Evolutionary conservation across 1,140 invertebrate species (phyloP).

Genomic region (Triops cancriformis): DNA sequence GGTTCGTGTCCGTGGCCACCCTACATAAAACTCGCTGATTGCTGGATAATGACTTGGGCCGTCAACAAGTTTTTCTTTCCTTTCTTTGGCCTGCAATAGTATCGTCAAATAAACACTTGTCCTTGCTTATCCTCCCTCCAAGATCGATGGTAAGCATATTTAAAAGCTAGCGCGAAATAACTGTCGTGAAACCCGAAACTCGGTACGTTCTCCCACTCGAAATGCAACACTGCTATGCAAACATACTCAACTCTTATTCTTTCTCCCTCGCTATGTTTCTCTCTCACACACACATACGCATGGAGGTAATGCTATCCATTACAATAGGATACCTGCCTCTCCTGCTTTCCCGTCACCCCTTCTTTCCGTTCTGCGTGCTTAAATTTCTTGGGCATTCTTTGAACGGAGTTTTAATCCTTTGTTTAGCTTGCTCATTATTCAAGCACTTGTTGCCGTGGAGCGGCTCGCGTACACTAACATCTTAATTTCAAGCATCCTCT

Average conservation of each 20-base stretch:
- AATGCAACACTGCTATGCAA: neutral
- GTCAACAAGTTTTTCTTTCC: neutral
- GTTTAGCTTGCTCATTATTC: neutral
- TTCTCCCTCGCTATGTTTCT: too few relatives aligned
- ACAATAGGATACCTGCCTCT: slow-evolving; percentile 2
- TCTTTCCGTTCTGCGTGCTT: neutral
- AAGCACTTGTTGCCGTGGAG: neutral
- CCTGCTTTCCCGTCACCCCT: neutral
- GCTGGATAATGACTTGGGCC: neutral
- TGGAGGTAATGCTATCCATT: neutral
- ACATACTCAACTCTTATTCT: neutral
- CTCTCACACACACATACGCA: neutral
- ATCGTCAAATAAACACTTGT: neutral
- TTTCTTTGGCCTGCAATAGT: neutral
- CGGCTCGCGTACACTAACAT: neutral
- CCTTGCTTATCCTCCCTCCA: neutral
- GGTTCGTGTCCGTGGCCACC: neutral
- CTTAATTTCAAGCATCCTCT: neutral
- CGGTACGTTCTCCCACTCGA: neutral
- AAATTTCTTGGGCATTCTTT: neutral
- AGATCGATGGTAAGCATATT: neutral
- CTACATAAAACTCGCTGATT: neutral
- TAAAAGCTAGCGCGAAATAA: neutral
- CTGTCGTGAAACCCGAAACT: neutral
- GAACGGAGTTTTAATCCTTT: neutral